Percentiles rank a stretch among this genome's conserved stretches.
Conservation (phyloP, 1,140 invertebrate genomes). For the Ceratitis capitata region DNA sequence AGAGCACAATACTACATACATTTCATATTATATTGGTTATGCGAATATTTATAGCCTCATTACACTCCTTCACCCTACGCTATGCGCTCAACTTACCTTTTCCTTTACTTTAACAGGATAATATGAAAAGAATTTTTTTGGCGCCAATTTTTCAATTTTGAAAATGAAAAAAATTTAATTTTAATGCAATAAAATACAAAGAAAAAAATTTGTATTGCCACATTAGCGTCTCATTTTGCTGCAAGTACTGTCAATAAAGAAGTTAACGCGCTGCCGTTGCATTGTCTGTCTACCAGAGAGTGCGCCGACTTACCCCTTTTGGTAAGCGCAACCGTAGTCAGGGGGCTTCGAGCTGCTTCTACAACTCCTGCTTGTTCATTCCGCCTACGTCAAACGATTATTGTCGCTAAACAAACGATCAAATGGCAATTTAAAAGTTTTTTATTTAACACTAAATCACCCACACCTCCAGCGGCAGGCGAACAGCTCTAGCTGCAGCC, state of each 20-base stretch:
- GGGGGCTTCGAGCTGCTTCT: background rate
- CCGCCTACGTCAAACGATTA: slow-evolving; percentile 54
- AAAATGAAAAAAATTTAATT: background rate
- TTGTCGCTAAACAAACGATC: slow-evolving; percentile 65
- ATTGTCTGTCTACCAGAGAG: background rate
- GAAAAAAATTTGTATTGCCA: slow-evolving; percentile 40
- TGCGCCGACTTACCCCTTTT: background rate
- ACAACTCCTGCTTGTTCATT: no score
- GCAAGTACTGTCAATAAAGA: slow-evolving; percentile 2
- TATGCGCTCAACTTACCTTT: background rate
- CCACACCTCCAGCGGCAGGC: slow-evolving; percentile 46
- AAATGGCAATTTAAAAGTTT: slow-evolving; percentile 65
- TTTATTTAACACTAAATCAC: slow-evolving; percentile 65
- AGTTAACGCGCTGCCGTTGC: background rate
- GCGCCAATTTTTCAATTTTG: background rate
- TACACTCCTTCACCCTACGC: background rate
- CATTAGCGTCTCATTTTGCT: background rate
- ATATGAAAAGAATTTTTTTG: background rate
- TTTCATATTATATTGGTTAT: background rate
- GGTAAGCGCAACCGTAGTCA: background rate
- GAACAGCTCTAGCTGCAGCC: background rate
- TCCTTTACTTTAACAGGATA: slow-evolving; percentile 54
- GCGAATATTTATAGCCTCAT: background rate
- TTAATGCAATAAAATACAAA: background rate
- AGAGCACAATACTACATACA: background rate